Evolutionary conservation across 2,888 invertebrate genomes (phyloP).

Genomic region (Leptinotarsa peninsularis): DNA sequence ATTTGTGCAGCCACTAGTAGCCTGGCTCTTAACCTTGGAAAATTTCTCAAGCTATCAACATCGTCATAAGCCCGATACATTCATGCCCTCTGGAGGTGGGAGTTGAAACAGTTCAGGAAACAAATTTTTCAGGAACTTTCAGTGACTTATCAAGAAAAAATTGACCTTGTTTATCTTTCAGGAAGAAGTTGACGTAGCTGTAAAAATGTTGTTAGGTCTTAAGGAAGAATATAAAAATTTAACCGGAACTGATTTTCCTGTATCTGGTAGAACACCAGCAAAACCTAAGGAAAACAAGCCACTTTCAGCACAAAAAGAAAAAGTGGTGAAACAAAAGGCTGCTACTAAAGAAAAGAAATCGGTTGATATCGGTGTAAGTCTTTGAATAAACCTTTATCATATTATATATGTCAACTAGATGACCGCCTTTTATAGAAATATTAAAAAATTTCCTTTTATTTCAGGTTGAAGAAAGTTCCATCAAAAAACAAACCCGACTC

Average conservation of each 20-base stretch:
- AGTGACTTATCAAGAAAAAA: too few relatives aligned
- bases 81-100: too few relatives aligned
- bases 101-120: too few relatives aligned
- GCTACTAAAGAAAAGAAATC: slow-evolving; percentile 57
- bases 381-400: neutral
- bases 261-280: slow-evolving; percentile 59
- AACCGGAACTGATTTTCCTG: slow-evolving; percentile 68
- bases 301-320: slow-evolving; percentile 55
- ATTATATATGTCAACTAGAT: too few relatives aligned
- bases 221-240: slow-evolving; percentile 74
- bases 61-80: too few relatives aligned
- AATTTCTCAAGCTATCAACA: too few relatives aligned
- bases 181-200: slow-evolving; percentile 66
- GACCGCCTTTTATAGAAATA: too few relatives aligned
- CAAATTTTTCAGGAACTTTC: too few relatives aligned
- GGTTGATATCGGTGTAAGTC: slow-evolving; percentile 41
- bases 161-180: slow-evolving; percentile 22
- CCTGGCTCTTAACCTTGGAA: too few relatives aligned
- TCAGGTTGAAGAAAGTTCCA: slow-evolving; percentile 66
- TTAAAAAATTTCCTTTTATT: neutral
- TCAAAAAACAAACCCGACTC: slow-evolving; percentile 91
- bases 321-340: slow-evolving; percentile 58
- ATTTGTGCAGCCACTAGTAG: too few relatives aligned
- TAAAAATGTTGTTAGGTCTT: slow-evolving; percentile 69
- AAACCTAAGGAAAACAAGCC: slow-evolving; percentile 55